A percentile compares a stretch with the other conserved stretches of the same genome.
Evolutionary conservation across 2,888 invertebrate species (phyloP).

Genomic region (Lasioglossum morio): DNA sequence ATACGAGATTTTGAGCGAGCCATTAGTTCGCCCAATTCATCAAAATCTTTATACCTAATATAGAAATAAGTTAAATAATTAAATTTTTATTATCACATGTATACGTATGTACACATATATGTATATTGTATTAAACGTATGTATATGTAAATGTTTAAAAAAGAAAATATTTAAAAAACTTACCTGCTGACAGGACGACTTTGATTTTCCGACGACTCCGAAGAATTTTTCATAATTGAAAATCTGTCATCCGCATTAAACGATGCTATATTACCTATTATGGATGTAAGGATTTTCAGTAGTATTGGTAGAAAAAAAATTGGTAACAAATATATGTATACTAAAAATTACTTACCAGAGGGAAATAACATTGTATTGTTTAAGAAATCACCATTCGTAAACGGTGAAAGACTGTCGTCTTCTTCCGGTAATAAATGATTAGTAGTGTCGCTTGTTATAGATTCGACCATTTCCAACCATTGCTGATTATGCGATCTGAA

Average conservation of each 20-base stretch:
- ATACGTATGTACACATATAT: not conserved
- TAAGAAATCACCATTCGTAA: conserved; percentile 91
- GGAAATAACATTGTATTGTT: conserved; percentile 86
- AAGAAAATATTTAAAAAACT: not conserved
- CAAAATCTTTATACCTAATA: conserved; percentile 86
- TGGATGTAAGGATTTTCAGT: conserved; percentile 28
- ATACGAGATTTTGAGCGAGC: conserved; percentile 82
- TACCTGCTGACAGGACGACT: conserved; percentile 85
- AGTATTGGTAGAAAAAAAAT: conserved; percentile 12
- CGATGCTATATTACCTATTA: conserved; percentile 73
- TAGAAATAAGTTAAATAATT: not conserved
- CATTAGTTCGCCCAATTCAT: conserved; percentile 85
- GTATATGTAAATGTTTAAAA: no score
- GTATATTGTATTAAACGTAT: not conserved
- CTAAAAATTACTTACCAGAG: conserved; percentile 78
- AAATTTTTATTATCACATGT: conserved; percentile 2
- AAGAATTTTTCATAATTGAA: conserved; percentile 77
- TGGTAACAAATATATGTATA: conserved; percentile 25
- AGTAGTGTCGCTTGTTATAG: conserved; percentile 86
- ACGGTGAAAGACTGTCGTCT: conserved; percentile 90
- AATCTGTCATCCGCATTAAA: conserved; percentile 80
- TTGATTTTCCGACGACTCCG: conserved; percentile 80
- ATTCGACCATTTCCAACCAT: conserved; percentile 98
- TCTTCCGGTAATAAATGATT: conserved; percentile 86
- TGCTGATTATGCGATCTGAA: conserved; percentile 99